Conservation (phyloP, 1,140 invertebrate species). For the Nasonia vitripennis region DNA sequence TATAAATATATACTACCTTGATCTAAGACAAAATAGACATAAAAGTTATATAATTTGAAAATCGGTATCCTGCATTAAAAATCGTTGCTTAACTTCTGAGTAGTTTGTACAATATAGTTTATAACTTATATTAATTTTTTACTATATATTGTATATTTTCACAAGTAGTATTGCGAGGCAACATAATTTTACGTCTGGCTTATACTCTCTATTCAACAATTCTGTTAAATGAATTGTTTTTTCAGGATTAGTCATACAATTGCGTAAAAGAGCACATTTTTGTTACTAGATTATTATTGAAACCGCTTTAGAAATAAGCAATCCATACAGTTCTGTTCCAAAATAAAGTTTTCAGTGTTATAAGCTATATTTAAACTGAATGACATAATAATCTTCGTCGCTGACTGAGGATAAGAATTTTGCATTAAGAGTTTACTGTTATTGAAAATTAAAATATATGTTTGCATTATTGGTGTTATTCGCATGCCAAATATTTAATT, state of each 20-base stretch:
- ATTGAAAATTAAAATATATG: background rate
- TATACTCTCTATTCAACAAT: too few relatives aligned
- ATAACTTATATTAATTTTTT: too few relatives aligned
- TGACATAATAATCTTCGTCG: background rate
- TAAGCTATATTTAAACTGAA: too few relatives aligned
- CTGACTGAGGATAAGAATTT: slow-evolving; percentile 15
- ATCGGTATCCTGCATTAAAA: background rate
- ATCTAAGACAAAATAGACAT: background rate
- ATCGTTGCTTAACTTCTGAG: background rate
- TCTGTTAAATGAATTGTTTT: too few relatives aligned
- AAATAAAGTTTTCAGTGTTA: too few relatives aligned
- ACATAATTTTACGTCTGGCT: too few relatives aligned
- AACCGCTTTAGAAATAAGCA: background rate
- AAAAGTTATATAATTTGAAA: slow-evolving; percentile 9
- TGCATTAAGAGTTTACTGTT: background rate
- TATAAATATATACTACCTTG: background rate
- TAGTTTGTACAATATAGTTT: too few relatives aligned
- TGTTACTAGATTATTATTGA: background rate
- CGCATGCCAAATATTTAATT: background rate
- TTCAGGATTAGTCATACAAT: too few relatives aligned
- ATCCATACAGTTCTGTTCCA: too few relatives aligned
- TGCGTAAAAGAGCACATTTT: background rate
- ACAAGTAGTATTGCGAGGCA: too few relatives aligned
- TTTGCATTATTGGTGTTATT: background rate
- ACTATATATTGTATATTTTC: too few relatives aligned